phyloP scores from a whole-genome alignment of 2,888 invertebrate genomes.

The Coelopa pilipes region DNA sequence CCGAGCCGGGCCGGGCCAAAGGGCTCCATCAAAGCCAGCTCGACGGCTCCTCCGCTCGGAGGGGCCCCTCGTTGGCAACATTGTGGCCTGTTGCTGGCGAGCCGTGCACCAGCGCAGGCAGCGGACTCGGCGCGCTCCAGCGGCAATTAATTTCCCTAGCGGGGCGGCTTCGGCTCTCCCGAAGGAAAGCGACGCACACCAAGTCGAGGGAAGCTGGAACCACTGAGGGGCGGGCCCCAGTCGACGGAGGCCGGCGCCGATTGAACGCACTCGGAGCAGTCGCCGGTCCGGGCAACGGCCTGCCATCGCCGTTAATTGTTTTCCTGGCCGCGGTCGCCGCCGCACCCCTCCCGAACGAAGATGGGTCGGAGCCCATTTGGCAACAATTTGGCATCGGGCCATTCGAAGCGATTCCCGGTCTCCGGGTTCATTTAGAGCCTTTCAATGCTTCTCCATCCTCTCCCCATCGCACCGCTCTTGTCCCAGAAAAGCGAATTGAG shows the following conservation, averaged over 20 bases:
- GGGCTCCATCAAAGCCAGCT: too few relatives aligned
- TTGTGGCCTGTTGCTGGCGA: not conserved
- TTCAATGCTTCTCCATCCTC: too few relatives aligned
- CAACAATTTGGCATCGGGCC: too few relatives aligned
- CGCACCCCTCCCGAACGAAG: too few relatives aligned
- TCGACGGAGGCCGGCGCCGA: not conserved
- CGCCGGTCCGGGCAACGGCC: constrained; percentile 9
- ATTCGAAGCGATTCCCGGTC: too few relatives aligned
- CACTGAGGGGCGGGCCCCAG: not conserved
- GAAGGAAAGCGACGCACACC: not conserved
- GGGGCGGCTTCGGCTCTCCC: not conserved
- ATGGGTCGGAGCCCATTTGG: too few relatives aligned
- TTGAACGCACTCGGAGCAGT: constrained; percentile 12
- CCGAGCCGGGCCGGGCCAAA: too few relatives aligned
- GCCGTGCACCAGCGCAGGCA: not conserved
- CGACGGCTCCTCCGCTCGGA: too few relatives aligned
- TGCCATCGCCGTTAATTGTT: constrained; percentile 4
- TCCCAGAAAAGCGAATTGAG: too few relatives aligned
- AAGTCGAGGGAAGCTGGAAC: too few relatives aligned
- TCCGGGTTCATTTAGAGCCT: too few relatives aligned
- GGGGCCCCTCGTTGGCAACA: not conserved
- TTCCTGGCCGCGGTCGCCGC: not conserved
- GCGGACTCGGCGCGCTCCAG: not conserved
- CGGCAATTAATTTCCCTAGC: constrained; percentile 27
- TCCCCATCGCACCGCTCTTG: too few relatives aligned